Conservation (phyloP, 2,113 vertebrate species). For the Cnemophilus loriae region DNA sequence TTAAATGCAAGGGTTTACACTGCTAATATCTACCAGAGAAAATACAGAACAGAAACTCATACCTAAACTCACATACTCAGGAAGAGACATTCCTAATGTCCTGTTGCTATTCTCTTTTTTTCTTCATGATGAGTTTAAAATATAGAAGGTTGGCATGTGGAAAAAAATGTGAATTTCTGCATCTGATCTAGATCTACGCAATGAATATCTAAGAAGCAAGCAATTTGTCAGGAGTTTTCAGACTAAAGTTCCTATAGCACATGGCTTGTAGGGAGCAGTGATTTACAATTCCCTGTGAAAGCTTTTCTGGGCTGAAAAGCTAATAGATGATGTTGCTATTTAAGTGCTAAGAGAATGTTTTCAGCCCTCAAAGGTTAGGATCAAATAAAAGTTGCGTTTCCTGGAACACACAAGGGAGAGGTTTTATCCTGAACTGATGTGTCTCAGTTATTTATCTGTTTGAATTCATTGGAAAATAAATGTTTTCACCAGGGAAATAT, state of each 20-base stretch:
- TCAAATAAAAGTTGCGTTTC: slow-evolving; percentile 46
- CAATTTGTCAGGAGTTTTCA: slow-evolving; percentile 45
- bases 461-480: slow-evolving; percentile 34
- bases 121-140: not conserved
- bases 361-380: slow-evolving; percentile 41
- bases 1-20: not conserved
- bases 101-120: not conserved
- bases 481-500: slow-evolving; percentile 11
- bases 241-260: not conserved
- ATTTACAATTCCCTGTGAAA: slow-evolving; percentile 54
- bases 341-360: slow-evolving; percentile 44
- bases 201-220: slow-evolving; percentile 19
- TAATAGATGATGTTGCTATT: slow-evolving; percentile 57
- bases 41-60: not conserved
- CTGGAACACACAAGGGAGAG: not conserved
- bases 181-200: not conserved
- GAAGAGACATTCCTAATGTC: not conserved
- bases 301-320: slow-evolving; percentile 46
- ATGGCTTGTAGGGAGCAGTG: slow-evolving; percentile 5
- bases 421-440: slow-evolving; percentile 4
- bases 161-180: not conserved
- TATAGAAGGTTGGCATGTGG: not conserved
- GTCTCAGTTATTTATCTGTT: slow-evolving; percentile 37
- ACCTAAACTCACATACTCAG: not conserved
- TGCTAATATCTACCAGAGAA: not conserved